These are phyloP conservation scores for Ctenoplectra terminalis DNA, from an alignment of 1,140 invertebrate genomes.

Conservation along the genomic window DNA sequence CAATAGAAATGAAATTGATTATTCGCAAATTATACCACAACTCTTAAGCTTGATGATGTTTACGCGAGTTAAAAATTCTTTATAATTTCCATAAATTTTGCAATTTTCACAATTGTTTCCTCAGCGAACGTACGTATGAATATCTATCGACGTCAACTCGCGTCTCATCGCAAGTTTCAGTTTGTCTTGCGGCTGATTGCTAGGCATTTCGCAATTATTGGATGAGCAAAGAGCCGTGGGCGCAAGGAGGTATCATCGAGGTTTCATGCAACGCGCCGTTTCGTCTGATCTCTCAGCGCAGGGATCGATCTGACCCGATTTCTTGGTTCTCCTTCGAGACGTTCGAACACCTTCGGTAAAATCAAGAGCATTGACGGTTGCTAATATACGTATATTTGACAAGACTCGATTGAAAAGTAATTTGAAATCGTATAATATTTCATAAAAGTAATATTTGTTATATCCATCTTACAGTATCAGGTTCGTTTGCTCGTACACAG, in stretches of 20 bases:
- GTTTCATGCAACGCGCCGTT: constrained; percentile 46
- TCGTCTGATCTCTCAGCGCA: constrained; percentile 33
- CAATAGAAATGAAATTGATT: too few relatives aligned
- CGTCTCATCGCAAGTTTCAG: constrained; percentile 40
- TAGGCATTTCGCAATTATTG: constrained; percentile 36
- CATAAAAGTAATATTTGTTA: not conserved
- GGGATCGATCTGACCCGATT: constrained; percentile 47
- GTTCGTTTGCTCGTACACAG: not conserved
- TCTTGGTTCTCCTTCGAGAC: constrained; percentile 28
- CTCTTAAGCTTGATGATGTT: too few relatives aligned
- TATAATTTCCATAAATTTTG: not conserved
- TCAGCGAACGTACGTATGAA: not conserved
- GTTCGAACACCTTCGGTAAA: not conserved
- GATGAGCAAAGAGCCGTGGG: constrained; percentile 57
- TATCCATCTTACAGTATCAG: not conserved
- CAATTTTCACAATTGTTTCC: not conserved
- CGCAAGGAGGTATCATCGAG: constrained; percentile 50
- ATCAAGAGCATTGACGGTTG: not conserved
- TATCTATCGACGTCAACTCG: constrained; percentile 14
- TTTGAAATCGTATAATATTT: not conserved
- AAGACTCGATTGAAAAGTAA: not conserved
- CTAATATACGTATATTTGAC: not conserved
- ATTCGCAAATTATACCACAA: too few relatives aligned
- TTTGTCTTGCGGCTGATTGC: constrained; percentile 60
- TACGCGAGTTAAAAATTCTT: too few relatives aligned